phyloP scores from a whole-genome alignment of 1,140 invertebrate genomes.

The Cydia strobilella region DNA sequence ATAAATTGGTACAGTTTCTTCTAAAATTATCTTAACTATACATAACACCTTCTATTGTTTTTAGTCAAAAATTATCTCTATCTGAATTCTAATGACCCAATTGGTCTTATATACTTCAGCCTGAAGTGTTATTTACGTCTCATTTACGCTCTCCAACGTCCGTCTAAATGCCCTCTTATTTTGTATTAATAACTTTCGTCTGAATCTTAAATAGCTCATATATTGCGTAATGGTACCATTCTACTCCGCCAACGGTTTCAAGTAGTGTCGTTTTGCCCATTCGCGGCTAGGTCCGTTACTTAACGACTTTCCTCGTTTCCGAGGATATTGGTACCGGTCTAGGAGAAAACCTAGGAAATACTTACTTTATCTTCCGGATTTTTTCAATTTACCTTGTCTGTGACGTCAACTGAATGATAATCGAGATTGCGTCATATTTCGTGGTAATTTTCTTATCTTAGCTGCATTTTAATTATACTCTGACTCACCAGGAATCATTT shows the following conservation, averaged over 20 bases:
- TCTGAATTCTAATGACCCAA: neutral
- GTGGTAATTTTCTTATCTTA: neutral
- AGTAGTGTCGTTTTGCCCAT: conserved; percentile 5
- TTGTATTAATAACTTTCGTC: conserved; percentile 8
- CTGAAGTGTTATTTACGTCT: neutral
- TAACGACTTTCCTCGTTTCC: conserved; percentile 16
- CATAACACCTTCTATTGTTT: neutral
- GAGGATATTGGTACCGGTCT: conserved; percentile 7
- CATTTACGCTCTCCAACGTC: neutral
- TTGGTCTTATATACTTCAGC: neutral
- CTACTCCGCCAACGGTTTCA: neutral
- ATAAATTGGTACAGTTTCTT: no score
- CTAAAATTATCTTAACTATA: no score
- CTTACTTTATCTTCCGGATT: neutral
- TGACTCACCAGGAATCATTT: neutral
- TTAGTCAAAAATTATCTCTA: neutral
- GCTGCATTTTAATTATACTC: neutral
- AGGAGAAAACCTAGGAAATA: conserved; percentile 15
- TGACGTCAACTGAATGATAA: neutral
- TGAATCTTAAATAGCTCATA: conserved; percentile 1
- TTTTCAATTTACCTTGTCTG: neutral
- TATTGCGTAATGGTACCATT: conserved; percentile 10
- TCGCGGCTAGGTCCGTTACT: neutral
- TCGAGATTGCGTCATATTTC: neutral
- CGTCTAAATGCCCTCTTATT: neutral